These are phyloP conservation scores for Aphis craccivora DNA, from an alignment of 1,140 invertebrate genomes.

Conservation along the genomic window DNA sequence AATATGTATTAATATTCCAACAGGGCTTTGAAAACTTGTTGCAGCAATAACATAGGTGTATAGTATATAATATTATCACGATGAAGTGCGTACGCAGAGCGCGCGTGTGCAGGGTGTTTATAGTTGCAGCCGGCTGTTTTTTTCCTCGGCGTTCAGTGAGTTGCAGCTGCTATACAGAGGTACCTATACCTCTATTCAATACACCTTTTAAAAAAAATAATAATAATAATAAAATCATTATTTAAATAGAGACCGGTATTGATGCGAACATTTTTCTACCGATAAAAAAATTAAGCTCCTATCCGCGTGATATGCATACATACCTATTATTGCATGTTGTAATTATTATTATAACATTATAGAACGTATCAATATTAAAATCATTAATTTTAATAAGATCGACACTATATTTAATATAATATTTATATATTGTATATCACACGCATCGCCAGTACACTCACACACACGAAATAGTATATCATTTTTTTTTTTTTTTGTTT, in stretches of 20 bases:
- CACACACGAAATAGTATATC: background rate
- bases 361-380: slow-evolving; percentile 4
- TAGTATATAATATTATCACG: background rate
- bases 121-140: slow-evolving; percentile 54
- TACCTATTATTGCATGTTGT: slow-evolving; percentile 15
- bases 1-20: background rate
- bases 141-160: slow-evolving; percentile 11
- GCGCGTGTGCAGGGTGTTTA: slow-evolving; percentile 53
- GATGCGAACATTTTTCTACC: slow-evolving; percentile 31
- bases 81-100: background rate
- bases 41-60: slow-evolving; percentile 44
- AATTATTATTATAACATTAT: background rate
- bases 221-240: slow-evolving; percentile 49
- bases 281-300: background rate
- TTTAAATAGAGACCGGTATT: slow-evolving; percentile 57
- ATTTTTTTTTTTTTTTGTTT: background rate
- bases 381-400: slow-evolving; percentile 40
- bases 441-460: background rate
- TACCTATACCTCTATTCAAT: slow-evolving; percentile 39
- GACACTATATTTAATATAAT: background rate
- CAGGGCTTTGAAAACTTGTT: slow-evolving; percentile 54
- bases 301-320: background rate
- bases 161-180: slow-evolving; percentile 47
- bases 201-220: slow-evolving; percentile 48
- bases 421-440: background rate